phyloP scores from a whole-genome alignment of 2,797 vertebrate genomes.

The Manis crassicaudata region DNA sequence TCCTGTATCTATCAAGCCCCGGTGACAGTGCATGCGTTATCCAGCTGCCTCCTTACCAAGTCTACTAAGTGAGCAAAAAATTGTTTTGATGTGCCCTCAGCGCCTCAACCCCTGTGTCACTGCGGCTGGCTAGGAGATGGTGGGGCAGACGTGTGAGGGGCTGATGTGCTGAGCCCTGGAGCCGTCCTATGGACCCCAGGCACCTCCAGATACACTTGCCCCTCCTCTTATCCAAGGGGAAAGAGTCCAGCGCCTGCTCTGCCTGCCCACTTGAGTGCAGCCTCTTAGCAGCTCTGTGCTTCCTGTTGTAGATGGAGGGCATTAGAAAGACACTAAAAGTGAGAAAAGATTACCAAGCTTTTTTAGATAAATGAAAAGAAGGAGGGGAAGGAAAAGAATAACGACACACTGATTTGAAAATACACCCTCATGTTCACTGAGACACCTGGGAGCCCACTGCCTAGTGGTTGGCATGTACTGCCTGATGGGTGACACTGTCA shows the following conservation, averaged over 20 bases:
- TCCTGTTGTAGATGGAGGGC: not conserved
- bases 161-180: not conserved
- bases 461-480: not conserved
- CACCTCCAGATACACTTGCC: not conserved
- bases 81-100: not conserved
- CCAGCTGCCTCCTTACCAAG: not conserved
- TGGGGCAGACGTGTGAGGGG: too few relatives aligned
- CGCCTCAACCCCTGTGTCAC: rapidly evolving
- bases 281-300: not conserved
- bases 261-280: not conserved
- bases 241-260: not conserved
- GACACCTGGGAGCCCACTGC: not conserved
- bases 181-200: not conserved
- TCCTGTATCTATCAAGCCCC: not conserved
- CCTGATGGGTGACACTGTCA: not conserved
- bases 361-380: not conserved
- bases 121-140: not conserved
- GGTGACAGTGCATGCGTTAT: not conserved
- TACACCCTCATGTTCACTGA: not conserved
- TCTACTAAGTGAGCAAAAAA: not conserved
- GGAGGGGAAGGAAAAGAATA: not conserved
- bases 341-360: not conserved
- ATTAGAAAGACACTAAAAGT: not conserved
- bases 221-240: not conserved
- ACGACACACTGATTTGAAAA: not conserved